phyloP scores from a whole-genome alignment of 1,140 invertebrate genomes.

The Metaphire vulgaris region DNA sequence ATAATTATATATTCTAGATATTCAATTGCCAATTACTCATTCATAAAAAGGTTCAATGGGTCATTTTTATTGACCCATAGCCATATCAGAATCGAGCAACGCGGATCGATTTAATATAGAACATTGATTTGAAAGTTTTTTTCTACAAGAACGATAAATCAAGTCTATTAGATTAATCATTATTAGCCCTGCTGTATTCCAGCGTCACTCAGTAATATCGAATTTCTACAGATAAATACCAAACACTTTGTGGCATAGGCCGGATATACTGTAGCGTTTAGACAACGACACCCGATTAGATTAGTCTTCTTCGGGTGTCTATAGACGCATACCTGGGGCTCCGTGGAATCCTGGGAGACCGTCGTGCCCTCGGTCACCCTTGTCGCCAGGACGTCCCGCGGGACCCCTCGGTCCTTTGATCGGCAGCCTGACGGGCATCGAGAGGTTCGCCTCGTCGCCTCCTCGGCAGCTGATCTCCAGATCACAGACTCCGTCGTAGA shows the following conservation, averaged over 20 bases:
- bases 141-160: neutral
- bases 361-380: constrained; percentile 37
- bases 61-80: no score
- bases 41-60: no score
- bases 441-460: constrained; percentile 22
- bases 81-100: no score
- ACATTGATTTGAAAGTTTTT: no score
- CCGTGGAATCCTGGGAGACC: constrained; percentile 38
- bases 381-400: constrained; percentile 35
- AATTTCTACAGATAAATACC: neutral
- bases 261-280: no score
- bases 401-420: constrained; percentile 42
- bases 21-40: no score
- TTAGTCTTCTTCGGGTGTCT: no score
- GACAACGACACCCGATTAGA: no score
- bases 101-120: no score
- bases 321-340: constrained; percentile 31
- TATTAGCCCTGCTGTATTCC: neutral
- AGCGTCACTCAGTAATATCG: neutral
- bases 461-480: constrained; percentile 40
- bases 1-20: no score
- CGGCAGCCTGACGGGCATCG: constrained; percentile 38
- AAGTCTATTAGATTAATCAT: neutral
- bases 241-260: neutral
- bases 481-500: constrained; percentile 30